Evolutionary conservation across 2,888 invertebrate species (phyloP).

Genomic region (Clivina fossor): DNA sequence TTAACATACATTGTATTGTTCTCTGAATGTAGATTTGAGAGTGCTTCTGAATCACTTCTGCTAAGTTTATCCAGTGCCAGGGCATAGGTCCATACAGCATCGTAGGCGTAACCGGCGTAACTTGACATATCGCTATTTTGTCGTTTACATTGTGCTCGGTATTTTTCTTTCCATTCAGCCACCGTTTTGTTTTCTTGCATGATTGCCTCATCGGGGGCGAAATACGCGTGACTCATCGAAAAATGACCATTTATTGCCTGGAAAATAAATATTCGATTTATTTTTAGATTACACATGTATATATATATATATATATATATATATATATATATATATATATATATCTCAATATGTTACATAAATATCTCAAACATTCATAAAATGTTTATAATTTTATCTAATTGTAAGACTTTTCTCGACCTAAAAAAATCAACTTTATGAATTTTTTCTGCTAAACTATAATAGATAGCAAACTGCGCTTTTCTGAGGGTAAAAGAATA

Average conservation of each 20-base stretch:
- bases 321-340: too few relatives aligned
- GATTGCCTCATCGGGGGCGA: slow-evolving; percentile 60
- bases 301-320: too few relatives aligned
- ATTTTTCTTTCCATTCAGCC: slow-evolving; percentile 61
- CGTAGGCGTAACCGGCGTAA: slow-evolving; percentile 77
- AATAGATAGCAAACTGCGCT: too few relatives aligned
- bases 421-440: too few relatives aligned
- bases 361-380: too few relatives aligned
- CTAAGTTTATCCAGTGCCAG: slow-evolving; percentile 67
- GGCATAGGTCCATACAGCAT: slow-evolving; percentile 81
- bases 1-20: slow-evolving; percentile 56
- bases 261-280: slow-evolving; percentile 35
- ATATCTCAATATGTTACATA: too few relatives aligned
- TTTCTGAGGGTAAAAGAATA: too few relatives aligned
- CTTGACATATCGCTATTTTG: slow-evolving; percentile 52
- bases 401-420: too few relatives aligned
- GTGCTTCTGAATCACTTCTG: slow-evolving; percentile 61
- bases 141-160: slow-evolving; percentile 43
- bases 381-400: too few relatives aligned
- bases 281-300: too few relatives aligned
- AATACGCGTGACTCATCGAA: slow-evolving; percentile 68
- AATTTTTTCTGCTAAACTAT: too few relatives aligned
- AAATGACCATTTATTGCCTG: slow-evolving; percentile 74
- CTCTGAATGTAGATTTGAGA: slow-evolving; percentile 58
- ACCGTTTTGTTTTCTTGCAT: slow-evolving; percentile 70